Conservation (phyloP, 2,113 vertebrate genomes). For the Neodon shergylaensis region DNA sequence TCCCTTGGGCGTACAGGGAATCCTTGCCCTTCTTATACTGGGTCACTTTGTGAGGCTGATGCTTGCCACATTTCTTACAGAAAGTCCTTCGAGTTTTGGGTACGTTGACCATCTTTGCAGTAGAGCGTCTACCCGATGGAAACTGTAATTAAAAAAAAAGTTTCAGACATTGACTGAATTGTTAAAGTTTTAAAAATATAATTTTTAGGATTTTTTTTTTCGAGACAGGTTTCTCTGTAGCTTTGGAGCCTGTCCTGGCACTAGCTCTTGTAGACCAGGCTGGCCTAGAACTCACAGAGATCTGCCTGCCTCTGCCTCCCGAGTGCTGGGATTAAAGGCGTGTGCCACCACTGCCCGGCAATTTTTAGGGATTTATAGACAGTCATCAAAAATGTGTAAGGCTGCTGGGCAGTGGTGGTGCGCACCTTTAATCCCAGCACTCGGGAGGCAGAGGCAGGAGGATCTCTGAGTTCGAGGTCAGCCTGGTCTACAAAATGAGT, state of each 20-base stretch:
- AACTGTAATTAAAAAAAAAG: slow-evolving; percentile 34
- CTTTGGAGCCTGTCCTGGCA: too few relatives aligned
- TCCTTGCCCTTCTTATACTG: too few relatives aligned
- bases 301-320: too few relatives aligned
- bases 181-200: background rate
- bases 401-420: background rate
- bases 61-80: slow-evolving; percentile 99
- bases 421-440: background rate
- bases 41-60: slow-evolving; percentile 86
- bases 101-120: slow-evolving; percentile 75
- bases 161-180: background rate
- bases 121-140: background rate
- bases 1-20: too few relatives aligned
- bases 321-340: too few relatives aligned
- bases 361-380: background rate
- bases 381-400: background rate
- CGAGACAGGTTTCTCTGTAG: too few relatives aligned
- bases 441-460: background rate
- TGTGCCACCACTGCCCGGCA: too few relatives aligned
- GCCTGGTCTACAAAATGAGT: background rate
- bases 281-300: too few relatives aligned
- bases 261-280: too few relatives aligned
- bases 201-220: background rate
- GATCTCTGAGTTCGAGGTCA: background rate
- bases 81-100: slow-evolving; percentile 96